phyloP scores from a whole-genome alignment of 2,888 invertebrate species.

The Esperia sulphurella region DNA sequence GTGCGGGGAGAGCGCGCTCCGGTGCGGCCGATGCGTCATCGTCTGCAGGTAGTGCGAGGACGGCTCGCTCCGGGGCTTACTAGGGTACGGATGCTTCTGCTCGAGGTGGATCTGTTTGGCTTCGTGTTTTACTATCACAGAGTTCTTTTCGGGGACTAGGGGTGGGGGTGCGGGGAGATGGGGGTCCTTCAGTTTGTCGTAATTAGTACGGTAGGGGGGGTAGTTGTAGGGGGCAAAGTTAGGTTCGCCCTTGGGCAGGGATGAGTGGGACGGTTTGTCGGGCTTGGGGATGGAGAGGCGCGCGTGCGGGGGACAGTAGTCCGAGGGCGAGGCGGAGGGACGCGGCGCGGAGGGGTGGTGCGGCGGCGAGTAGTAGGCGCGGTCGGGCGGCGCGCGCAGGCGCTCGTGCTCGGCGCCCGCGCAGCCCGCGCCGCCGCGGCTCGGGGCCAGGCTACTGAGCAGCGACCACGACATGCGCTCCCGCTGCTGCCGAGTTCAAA shows the following conservation, averaged over 20 bases:
- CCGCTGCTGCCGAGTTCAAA: slow-evolving; percentile 41
- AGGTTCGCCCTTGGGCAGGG: slow-evolving; percentile 82
- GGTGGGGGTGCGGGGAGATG: slow-evolving; percentile 83
- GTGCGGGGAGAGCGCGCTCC: slow-evolving; percentile 69
- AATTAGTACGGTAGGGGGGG: slow-evolving; percentile 76
- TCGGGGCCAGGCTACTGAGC: slow-evolving; percentile 73
- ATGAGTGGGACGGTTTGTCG: slow-evolving; percentile 53
- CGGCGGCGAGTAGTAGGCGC: slow-evolving; percentile 40
- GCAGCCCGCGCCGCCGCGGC: slow-evolving; percentile 38
- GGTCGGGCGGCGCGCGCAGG: slow-evolving; percentile 34
- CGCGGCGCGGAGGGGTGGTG: slow-evolving; percentile 39
- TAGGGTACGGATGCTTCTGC: slow-evolving; percentile 78
- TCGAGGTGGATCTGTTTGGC: slow-evolving; percentile 82
- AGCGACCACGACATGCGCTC: slow-evolving; percentile 80
- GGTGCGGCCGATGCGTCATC: slow-evolving; percentile 66
- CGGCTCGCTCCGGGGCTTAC: slow-evolving; percentile 78
- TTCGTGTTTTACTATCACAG: slow-evolving; percentile 90
- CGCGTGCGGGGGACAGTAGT: slow-evolving; percentile 47
- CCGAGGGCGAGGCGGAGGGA: slow-evolving; percentile 29
- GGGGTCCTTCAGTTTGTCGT: slow-evolving; percentile 82
- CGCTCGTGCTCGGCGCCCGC: slow-evolving; percentile 39
- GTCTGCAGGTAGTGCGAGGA: slow-evolving; percentile 77
- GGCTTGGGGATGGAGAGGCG: slow-evolving; percentile 51
- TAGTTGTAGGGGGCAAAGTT: slow-evolving; percentile 84
- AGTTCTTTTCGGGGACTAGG: slow-evolving; percentile 85